These are phyloP conservation scores for Geotrypetes seraphini DNA, from an alignment of 2,797 vertebrate genomes.

Conservation along the genomic window DNA sequence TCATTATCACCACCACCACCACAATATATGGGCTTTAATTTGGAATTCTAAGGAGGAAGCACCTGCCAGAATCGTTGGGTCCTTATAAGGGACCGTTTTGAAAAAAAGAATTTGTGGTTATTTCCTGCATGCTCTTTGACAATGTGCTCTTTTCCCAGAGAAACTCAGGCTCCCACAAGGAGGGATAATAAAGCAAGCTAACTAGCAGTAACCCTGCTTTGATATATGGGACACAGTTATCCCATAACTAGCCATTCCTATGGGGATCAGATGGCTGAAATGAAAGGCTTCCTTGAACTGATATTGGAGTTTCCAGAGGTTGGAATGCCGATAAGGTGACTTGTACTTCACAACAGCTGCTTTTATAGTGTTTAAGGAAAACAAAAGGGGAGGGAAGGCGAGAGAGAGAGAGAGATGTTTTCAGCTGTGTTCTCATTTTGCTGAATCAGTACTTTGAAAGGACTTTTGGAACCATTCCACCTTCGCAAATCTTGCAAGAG, in stretches of 20 bases:
- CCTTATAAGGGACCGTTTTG: no score
- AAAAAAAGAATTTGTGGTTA: no score
- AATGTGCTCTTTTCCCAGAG: neutral
- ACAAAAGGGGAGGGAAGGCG: neutral
- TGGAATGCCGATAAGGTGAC: neutral
- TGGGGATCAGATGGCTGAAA: neutral
- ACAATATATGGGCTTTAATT: no score
- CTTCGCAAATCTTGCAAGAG: no score
- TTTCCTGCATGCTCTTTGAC: neutral
- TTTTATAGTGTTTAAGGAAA: neutral
- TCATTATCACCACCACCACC: no score
- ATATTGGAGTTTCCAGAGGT: neutral
- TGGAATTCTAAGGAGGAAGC: no score
- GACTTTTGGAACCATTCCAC: no score
- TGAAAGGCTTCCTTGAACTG: neutral
- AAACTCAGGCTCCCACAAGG: neutral
- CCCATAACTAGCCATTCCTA: neutral
- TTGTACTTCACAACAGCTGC: neutral
- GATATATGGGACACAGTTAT: no score
- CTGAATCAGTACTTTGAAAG: constrained; percentile 14
- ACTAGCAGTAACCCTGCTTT: no score
- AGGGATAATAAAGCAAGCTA: no score
- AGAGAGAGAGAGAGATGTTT: neutral
- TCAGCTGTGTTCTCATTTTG: neutral
- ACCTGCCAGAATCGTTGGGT: no score